Evolutionary conservation across 2,113 vertebrate genomes (phyloP), one percentile per base, ranked within the genome.

Genomic region (Nothocercus nigrocapillus): DNA sequence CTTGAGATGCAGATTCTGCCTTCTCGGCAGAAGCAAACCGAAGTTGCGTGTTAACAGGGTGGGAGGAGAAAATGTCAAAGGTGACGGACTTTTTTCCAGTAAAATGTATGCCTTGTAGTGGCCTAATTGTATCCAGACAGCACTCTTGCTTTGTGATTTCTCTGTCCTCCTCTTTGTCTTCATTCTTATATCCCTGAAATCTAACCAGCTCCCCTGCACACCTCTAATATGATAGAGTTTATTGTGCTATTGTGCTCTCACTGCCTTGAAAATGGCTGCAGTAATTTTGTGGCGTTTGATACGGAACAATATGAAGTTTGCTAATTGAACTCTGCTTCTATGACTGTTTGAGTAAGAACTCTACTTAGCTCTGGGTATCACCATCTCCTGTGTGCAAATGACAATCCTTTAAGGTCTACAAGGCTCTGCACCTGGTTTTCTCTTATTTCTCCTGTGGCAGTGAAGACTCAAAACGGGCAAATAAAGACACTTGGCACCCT

Each of bases 301-400:
- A 6, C 30, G 32, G 70, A 84, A 12, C 22, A 59, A 2, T 34
- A 18, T 79, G 38, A 54, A 54, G 36, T 44, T 53, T 30, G 70
- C 75, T 85, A 49, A 32, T 70, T 24, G 49, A 49, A 24, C 49
- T 21, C 20, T 49, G 49, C 49, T 11, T 22, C 22, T 22, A 4
- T 22, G 21, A 49, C 51, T 75, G 59, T n/a, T 19, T 16, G 38
- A 38, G 61, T 75, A 44, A 90, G 88, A 91, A 84, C 32, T 36
- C 11, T 53, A 4, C 53, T 14, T 66, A 93, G 94, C 93, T 84
- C 77, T 97, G 89, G 91, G 95, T 96, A 94, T 34, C 42, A 75
- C 79, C 82, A 9, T 74, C 10, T 88, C 62, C 36, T 21, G 3
- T 38, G 21, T 67, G 63, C n/a, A 91, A 85, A 89, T 70, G 22